Evolutionary conservation across 2,113 vertebrate genomes (phyloP).

Genomic region (Catagonus wagneri): DNA sequence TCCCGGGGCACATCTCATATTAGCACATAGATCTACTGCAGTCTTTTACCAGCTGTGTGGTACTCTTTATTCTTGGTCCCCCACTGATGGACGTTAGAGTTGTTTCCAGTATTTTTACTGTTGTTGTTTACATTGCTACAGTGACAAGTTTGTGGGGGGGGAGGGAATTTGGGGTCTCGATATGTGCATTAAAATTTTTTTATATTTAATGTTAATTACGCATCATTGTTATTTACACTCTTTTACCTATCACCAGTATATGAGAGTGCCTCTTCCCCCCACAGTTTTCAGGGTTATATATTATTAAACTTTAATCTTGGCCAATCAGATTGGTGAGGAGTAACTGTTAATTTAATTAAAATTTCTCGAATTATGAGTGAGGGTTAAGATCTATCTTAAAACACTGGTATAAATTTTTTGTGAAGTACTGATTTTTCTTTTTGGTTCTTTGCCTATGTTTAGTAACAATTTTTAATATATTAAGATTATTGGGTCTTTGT

Average conservation of each 20-base stretch:
- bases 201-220: neutral
- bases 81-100: no score
- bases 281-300: neutral
- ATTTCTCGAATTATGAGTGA: neutral
- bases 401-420: neutral
- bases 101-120: neutral
- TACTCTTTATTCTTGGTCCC: neutral
- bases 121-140: neutral
- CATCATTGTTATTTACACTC: neutral
- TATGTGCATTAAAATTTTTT: neutral
- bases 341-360: neutral
- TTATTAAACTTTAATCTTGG: neutral
- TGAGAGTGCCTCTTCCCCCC: neutral
- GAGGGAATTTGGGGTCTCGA: neutral
- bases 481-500: neutral
- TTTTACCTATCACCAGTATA: neutral
- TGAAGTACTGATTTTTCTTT: neutral
- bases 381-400: conserved; percentile 32
- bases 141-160: neutral
- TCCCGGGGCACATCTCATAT: neutral
- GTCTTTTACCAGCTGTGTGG: neutral
- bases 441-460: neutral
- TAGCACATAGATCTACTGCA: neutral
- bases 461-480: neutral
- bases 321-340: neutral